A percentile compares a stretch with the other conserved stretches of the same genome.
phyloP scores from a whole-genome alignment of 2,888 invertebrate genomes.

The Meganola albula region DNA sequence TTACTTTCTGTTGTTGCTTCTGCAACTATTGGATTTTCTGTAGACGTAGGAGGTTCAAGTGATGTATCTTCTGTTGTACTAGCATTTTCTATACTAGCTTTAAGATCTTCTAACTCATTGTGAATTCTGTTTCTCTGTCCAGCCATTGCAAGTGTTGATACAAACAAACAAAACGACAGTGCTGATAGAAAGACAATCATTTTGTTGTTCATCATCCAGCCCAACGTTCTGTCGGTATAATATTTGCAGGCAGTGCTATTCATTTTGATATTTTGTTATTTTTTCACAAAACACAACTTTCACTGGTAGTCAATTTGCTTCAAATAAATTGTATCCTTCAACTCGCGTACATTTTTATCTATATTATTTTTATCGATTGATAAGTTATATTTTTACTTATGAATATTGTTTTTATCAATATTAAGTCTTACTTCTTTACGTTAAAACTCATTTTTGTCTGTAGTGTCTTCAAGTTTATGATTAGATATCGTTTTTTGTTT shows the following conservation, averaged over 20 bases:
- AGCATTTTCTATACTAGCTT: slow-evolving; percentile 1
- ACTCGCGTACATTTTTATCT: slow-evolving; percentile 16
- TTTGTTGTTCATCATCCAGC: slow-evolving; percentile 63
- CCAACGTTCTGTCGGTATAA: slow-evolving; percentile 43
- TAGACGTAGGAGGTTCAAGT: neutral
- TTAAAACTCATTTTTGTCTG: slow-evolving; percentile 10
- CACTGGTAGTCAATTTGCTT: slow-evolving; percentile 16
- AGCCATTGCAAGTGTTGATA: slow-evolving; percentile 53
- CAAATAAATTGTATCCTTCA: slow-evolving; percentile 3
- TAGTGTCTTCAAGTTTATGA: neutral
- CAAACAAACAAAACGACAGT: slow-evolving; percentile 54
- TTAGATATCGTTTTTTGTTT: slow-evolving; percentile 5
- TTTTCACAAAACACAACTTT: slow-evolving; percentile 13
- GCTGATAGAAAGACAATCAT: slow-evolving; percentile 53
- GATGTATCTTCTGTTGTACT: neutral
- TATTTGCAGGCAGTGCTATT: slow-evolving; percentile 45
- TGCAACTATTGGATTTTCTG: neutral
- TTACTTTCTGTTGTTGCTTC: neutral
- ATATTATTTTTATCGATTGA: slow-evolving; percentile 20
- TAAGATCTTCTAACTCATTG: slow-evolving; percentile 35
- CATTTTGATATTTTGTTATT: slow-evolving; percentile 20
- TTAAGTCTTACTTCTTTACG: slow-evolving; percentile 6
- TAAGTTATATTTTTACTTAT: slow-evolving; percentile 4
- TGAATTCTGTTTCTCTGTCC: slow-evolving; percentile 48
- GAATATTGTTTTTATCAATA: neutral